Conservation (phyloP, 2,888 invertebrate species). For the Schizaphis graminum region DNA sequence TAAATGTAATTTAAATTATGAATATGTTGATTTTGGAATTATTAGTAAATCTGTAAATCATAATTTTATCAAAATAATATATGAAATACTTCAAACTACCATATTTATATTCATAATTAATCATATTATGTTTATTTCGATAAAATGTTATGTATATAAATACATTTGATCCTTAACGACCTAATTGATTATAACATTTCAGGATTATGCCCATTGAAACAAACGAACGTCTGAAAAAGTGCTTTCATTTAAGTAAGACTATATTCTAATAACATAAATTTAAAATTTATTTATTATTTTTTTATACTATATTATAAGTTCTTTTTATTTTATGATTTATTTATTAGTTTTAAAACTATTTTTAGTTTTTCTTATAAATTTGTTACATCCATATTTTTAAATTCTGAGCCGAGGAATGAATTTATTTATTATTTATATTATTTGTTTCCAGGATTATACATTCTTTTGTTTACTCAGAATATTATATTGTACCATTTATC, state of each 20-base stretch:
- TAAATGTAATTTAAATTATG: neutral
- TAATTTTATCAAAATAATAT: neutral
- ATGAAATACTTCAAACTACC: neutral
- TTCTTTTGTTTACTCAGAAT: neutral
- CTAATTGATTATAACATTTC: conserved; percentile 24
- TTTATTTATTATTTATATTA: neutral
- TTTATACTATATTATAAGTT: too few relatives aligned
- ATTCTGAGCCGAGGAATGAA: too few relatives aligned
- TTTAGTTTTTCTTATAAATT: neutral
- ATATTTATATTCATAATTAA: neutral
- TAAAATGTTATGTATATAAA: neutral
- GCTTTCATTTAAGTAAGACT: conserved; percentile 50
- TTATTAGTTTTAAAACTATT: too few relatives aligned
- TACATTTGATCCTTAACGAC: neutral
- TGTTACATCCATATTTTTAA: neutral
- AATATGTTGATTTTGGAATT: neutral
- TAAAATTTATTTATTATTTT: too few relatives aligned
- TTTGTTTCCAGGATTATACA: neutral
- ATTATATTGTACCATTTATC: neutral
- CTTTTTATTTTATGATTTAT: too few relatives aligned
- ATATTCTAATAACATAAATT: neutral
- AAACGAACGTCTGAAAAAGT: conserved; percentile 53
- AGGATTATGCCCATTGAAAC: conserved; percentile 52
- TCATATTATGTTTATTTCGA: neutral
- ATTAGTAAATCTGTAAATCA: neutral